Percentiles rank a stretch among this genome's conserved stretches.
phyloP scores from a whole-genome alignment of 1,140 invertebrate genomes.

The Trachelipus rathkii region DNA sequence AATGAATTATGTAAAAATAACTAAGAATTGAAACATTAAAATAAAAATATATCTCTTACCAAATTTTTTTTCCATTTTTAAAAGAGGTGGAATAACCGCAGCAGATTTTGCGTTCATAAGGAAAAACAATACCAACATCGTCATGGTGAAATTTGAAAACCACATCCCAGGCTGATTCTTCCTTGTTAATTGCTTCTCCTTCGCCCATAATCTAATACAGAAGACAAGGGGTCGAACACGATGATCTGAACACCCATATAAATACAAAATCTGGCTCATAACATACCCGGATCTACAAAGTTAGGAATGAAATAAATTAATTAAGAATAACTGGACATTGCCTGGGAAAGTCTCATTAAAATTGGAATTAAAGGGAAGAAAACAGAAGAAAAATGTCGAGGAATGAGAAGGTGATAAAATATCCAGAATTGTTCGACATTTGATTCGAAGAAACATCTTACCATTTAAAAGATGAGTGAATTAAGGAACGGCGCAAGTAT shows the following conservation, averaged over 20 bases:
- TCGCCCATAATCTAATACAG: conserved; percentile 72
- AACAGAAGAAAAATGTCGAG: too few relatives aligned
- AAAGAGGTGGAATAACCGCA: neutral
- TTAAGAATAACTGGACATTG: too few relatives aligned
- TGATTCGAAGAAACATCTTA: too few relatives aligned
- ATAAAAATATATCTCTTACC: neutral
- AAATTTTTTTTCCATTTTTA: neutral
- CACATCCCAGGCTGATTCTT: conserved; percentile 58
- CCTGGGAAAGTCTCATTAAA: too few relatives aligned
- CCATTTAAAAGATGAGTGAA: too few relatives aligned
- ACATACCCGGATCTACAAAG: conserved; percentile 67
- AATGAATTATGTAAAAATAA: too few relatives aligned
- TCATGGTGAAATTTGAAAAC: conserved; percentile 83
- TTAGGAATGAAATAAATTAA: neutral
- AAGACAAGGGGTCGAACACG: conserved; percentile 71
- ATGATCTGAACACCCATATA: conserved; percentile 64
- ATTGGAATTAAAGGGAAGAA: too few relatives aligned
- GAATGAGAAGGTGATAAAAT: too few relatives aligned
- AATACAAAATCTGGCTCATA: conserved; percentile 79
- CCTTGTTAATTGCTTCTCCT: conserved; percentile 62
- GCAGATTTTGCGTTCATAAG: conserved; percentile 55
- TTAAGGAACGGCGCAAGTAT: too few relatives aligned
- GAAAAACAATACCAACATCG: conserved; percentile 73
- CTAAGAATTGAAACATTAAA: too few relatives aligned
- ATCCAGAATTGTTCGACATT: too few relatives aligned